phyloP scores from a whole-genome alignment of 2,888 invertebrate species.

The Acanthoscelides obtectus region DNA sequence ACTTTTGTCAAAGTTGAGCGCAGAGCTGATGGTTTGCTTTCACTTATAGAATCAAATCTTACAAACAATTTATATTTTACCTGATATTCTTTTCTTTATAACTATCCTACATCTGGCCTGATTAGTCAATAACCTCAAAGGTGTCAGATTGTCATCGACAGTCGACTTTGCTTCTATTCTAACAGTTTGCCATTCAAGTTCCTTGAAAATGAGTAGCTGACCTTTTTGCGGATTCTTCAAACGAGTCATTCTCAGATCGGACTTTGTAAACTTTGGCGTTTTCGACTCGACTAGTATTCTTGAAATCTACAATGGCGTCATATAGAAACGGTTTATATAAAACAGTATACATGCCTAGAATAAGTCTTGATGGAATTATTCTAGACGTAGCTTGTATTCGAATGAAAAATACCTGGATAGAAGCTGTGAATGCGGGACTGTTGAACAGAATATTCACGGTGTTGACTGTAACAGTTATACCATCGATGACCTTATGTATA shows the following conservation, averaged over 20 bases:
- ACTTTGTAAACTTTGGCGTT: constrained; percentile 83
- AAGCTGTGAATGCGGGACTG: constrained; percentile 92
- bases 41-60: too few relatives aligned
- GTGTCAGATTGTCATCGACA: constrained; percentile 72
- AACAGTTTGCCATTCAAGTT: constrained; percentile 95
- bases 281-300: constrained; percentile 91
- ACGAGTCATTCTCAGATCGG: constrained; percentile 85
- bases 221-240: constrained; percentile 85
- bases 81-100: constrained; percentile 87
- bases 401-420: constrained; percentile 71
- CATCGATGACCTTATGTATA: constrained; percentile 93
- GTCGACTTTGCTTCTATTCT: constrained; percentile 90
- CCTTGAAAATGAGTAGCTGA: constrained; percentile 93
- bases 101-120: constrained; percentile 92
- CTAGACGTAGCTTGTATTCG: neutral
- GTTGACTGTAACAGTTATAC: constrained; percentile 93
- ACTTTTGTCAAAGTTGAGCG: too few relatives aligned
- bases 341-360: constrained; percentile 3
- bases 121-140: constrained; percentile 87
- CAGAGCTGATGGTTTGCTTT: too few relatives aligned
- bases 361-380: neutral
- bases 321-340: neutral
- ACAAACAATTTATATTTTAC: too few relatives aligned
- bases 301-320: constrained; percentile 63
- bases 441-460: constrained; percentile 90